These are phyloP conservation scores for Diabrotica undecimpunctata DNA, from an alignment of 1,140 invertebrate species.

Conservation along the genomic window DNA sequence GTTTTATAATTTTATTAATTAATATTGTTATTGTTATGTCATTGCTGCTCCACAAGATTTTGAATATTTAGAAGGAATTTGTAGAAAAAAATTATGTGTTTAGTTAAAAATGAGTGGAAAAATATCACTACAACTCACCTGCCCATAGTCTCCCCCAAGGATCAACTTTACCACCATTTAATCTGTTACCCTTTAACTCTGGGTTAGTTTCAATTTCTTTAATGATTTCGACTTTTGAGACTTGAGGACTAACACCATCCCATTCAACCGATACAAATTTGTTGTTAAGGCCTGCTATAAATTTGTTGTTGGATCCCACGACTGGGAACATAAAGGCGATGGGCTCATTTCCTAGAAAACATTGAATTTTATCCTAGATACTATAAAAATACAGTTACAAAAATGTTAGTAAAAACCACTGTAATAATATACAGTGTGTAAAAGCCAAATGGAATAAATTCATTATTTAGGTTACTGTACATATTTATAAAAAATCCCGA, in stretches of 20 bases:
- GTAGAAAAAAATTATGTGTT: neutral
- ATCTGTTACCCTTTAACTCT: slow-evolving; percentile 53
- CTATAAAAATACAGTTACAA: neutral
- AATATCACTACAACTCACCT: slow-evolving; percentile 50
- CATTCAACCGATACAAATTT: slow-evolving; percentile 34
- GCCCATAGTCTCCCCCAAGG: slow-evolving; percentile 69
- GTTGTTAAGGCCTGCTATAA: slow-evolving; percentile 30
- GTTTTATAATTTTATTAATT: too few relatives aligned
- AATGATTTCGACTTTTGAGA: slow-evolving; percentile 45
- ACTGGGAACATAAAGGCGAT: slow-evolving; percentile 30
- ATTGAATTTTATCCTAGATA: neutral
- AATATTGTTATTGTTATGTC: too few relatives aligned
- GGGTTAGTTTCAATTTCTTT: slow-evolving; percentile 58
- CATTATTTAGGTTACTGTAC: too few relatives aligned
- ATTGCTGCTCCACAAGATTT: too few relatives aligned
- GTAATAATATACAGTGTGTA: neutral
- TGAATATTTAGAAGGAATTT: neutral
- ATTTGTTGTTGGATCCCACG: slow-evolving; percentile 26
- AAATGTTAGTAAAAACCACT: neutral
- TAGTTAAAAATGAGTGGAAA: neutral
- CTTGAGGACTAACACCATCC: slow-evolving; percentile 30
- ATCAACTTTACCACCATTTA: slow-evolving; percentile 87
- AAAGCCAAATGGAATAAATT: too few relatives aligned
- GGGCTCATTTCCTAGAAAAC: slow-evolving; percentile 23
- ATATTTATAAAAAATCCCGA: too few relatives aligned